Evolutionary conservation across 2,888 invertebrate genomes (phyloP).

Genomic region (Plebejus argus): DNA sequence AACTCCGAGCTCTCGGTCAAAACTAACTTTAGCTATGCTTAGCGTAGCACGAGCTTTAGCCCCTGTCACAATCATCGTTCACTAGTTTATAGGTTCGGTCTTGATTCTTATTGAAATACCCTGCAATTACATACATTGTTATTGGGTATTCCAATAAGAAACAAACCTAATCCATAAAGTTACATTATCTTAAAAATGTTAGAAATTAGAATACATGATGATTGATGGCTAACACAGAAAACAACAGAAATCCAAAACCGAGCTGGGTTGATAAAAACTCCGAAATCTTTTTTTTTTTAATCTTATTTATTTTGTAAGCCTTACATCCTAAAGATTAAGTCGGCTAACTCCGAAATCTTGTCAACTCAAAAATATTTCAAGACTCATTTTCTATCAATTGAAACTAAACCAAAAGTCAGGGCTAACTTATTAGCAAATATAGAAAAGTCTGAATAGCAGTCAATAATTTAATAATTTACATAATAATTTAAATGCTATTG

Average conservation of each 20-base stretch:
- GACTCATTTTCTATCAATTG: too few relatives aligned
- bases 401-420: too few relatives aligned
- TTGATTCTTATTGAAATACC: neutral
- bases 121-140: neutral
- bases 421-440: neutral
- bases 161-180: neutral
- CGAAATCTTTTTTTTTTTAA: too few relatives aligned
- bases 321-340: too few relatives aligned
- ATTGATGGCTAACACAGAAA: too few relatives aligned
- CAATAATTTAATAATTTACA: neutral
- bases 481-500: slow-evolving; percentile 30
- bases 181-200: too few relatives aligned
- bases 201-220: too few relatives aligned
- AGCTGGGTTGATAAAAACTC: too few relatives aligned
- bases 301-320: too few relatives aligned
- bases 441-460: neutral
- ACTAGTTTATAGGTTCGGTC: neutral
- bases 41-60: neutral
- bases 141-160: neutral
- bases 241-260: too few relatives aligned
- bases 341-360: too few relatives aligned
- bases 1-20: neutral
- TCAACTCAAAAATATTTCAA: too few relatives aligned
- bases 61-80: neutral
- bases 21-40: neutral